Evolutionary conservation across 1,140 invertebrate species (phyloP).

Genomic region (Drosophila kurseongensis): DNA sequence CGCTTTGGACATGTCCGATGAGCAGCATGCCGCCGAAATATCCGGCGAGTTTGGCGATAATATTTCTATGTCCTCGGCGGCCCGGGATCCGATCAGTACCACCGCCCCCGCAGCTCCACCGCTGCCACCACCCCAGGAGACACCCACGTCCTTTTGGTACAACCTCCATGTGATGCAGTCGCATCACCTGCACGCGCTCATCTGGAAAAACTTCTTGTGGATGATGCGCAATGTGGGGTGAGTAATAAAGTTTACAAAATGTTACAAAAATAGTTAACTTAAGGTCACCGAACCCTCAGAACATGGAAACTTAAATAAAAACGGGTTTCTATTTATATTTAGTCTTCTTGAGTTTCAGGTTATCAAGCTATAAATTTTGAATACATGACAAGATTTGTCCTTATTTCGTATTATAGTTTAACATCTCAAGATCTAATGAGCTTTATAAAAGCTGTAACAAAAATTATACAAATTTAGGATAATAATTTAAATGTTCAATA

Average conservation of each 20-base stretch:
- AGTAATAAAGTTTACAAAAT: constrained; percentile 53
- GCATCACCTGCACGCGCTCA: constrained; percentile 92
- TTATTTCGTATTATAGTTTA: too few relatives aligned
- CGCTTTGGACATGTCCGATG: constrained; percentile 87
- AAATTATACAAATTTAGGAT: too few relatives aligned
- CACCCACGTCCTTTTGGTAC: constrained; percentile 85
- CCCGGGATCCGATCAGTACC: constrained; percentile 86
- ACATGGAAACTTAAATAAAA: too few relatives aligned
- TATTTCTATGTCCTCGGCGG: constrained; percentile 90
- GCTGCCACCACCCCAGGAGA: constrained; percentile 87
- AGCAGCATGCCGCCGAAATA: constrained; percentile 89
- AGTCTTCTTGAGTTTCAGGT: too few relatives aligned
- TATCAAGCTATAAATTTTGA: too few relatives aligned
- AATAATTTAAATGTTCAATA: too few relatives aligned
- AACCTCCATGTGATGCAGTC: constrained; percentile 88
- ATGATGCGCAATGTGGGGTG: constrained; percentile 96
- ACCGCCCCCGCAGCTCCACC: constrained; percentile 86
- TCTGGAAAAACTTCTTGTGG: constrained; percentile 96
- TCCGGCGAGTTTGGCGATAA: constrained; percentile 94
- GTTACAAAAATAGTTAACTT: too few relatives aligned
- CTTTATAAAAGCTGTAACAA: too few relatives aligned
- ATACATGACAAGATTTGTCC: too few relatives aligned
- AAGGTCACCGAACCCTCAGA: too few relatives aligned
- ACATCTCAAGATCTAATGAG: too few relatives aligned
- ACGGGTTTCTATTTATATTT: too few relatives aligned